These are phyloP conservation scores for Folsomia candida DNA, from an alignment of 2,888 invertebrate species.

Conservation along the genomic window DNA sequence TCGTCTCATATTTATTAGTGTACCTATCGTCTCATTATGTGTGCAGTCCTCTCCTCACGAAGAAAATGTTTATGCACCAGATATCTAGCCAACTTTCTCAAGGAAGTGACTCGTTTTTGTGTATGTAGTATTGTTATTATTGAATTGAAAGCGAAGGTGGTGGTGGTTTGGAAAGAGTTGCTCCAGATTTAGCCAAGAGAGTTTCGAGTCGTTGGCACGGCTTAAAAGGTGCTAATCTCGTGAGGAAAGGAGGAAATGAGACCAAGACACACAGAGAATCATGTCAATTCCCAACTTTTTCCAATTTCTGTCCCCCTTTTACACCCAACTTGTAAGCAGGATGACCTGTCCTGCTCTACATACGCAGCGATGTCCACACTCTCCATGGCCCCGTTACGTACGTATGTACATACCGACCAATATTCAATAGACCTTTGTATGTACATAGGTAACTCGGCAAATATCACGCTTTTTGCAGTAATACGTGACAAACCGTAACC, in stretches of 20 bases:
- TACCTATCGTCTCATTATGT: neutral
- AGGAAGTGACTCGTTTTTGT: neutral
- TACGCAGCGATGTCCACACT: neutral
- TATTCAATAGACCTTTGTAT: neutral
- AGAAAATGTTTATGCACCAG: neutral
- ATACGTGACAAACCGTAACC: too few relatives aligned
- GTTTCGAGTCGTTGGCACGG: neutral
- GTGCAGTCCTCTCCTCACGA: neutral
- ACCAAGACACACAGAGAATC: neutral
- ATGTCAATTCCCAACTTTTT: conserved; percentile 10
- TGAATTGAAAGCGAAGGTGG: neutral
- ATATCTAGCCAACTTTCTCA: neutral
- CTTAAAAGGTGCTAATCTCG: conserved; percentile 5
- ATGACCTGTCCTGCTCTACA: conserved; percentile 9
- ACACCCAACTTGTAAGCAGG: conserved; percentile 1
- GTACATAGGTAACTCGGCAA: too few relatives aligned
- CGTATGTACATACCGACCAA: neutral
- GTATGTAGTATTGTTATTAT: too few relatives aligned
- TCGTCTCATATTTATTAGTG: too few relatives aligned
- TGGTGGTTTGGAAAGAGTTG: too few relatives aligned
- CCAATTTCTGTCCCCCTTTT: conserved; percentile 28
- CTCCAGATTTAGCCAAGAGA: conserved; percentile 3
- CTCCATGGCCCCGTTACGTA: neutral
- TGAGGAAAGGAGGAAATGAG: conserved; percentile 11
- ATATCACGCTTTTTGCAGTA: too few relatives aligned